Conservation (phyloP, 2,888 invertebrate species). For the Plebejus argus region DNA sequence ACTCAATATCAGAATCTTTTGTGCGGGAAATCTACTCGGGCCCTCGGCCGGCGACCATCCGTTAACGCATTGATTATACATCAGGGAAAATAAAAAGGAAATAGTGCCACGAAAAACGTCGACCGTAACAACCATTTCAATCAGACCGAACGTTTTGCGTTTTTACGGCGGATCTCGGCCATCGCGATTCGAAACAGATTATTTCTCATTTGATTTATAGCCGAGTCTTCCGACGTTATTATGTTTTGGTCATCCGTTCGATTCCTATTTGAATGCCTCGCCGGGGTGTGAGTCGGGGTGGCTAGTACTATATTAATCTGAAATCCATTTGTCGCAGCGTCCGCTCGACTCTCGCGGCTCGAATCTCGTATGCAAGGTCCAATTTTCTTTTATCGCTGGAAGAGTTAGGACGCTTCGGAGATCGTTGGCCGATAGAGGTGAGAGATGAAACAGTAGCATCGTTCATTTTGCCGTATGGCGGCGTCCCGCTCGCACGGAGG, state of each 20-base stretch:
- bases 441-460: conserved; percentile 81
- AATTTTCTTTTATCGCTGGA: conserved; percentile 61
- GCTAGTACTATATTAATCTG: conserved; percentile 81
- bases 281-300: conserved; percentile 78
- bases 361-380: conserved; percentile 58
- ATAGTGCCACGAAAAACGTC: conserved; percentile 71
- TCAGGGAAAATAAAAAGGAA: conserved; percentile 78
- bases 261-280: conserved; percentile 81
- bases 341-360: conserved; percentile 66
- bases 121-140: conserved; percentile 75
- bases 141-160: conserved; percentile 80
- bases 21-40: conserved; percentile 76
- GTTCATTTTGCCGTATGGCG: conserved; percentile 76
- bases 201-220: conserved; percentile 82
- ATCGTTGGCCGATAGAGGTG: conserved; percentile 78
- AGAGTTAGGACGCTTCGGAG: conserved; percentile 77
- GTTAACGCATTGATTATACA: conserved; percentile 81
- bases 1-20: conserved; percentile 79
- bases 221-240: conserved; percentile 80
- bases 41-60: conserved; percentile 71
- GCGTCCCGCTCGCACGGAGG: conserved; percentile 71
- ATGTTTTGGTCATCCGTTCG: conserved; percentile 82
- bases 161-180: conserved; percentile 68
- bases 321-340: conserved; percentile 79
- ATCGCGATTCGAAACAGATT: conserved; percentile 80